These are phyloP conservation scores for Panzeria rudis DNA, from an alignment of 2,888 invertebrate species.

Conservation along the genomic window DNA sequence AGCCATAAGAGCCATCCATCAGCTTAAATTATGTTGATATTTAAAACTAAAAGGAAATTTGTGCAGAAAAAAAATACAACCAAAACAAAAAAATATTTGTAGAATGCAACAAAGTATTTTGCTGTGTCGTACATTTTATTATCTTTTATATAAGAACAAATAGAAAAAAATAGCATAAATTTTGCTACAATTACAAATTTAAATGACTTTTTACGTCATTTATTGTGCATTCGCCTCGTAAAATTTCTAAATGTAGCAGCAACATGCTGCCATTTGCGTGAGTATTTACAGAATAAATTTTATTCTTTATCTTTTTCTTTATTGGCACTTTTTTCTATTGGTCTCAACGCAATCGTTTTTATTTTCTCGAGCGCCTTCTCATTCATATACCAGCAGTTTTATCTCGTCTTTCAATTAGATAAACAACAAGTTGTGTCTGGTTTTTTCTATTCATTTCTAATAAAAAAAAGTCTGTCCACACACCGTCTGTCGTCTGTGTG, in stretches of 20 bases:
- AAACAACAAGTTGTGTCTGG: conserved; percentile 4
- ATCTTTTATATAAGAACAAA: neutral
- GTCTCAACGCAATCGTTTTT: neutral
- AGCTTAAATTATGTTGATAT: conserved; percentile 48
- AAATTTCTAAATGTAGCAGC: conserved; percentile 40
- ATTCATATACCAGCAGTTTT: neutral
- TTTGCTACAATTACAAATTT: conserved; percentile 55
- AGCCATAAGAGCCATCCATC: conserved; percentile 29
- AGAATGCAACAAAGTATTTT: conserved; percentile 58
- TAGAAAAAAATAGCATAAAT: conserved; percentile 26
- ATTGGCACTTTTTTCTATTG: conserved; percentile 10
- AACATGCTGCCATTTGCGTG: conserved; percentile 14
- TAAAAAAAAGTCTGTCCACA: neutral
- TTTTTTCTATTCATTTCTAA: neutral
- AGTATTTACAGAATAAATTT: conserved; percentile 31
- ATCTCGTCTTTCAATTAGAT: conserved; percentile 1
- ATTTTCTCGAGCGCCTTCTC: neutral
- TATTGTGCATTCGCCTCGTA: conserved; percentile 35
- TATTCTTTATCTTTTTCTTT: conserved; percentile 31
- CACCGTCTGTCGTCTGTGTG: neutral
- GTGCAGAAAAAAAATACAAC: neutral
- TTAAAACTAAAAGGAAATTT: conserved; percentile 32
- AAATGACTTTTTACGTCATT: conserved; percentile 60
- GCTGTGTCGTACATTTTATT: neutral
- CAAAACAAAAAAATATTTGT: conserved; percentile 12